Evolutionary conservation across 2,888 invertebrate genomes (phyloP).

Genomic region (Pandemis cinnamomeana): DNA sequence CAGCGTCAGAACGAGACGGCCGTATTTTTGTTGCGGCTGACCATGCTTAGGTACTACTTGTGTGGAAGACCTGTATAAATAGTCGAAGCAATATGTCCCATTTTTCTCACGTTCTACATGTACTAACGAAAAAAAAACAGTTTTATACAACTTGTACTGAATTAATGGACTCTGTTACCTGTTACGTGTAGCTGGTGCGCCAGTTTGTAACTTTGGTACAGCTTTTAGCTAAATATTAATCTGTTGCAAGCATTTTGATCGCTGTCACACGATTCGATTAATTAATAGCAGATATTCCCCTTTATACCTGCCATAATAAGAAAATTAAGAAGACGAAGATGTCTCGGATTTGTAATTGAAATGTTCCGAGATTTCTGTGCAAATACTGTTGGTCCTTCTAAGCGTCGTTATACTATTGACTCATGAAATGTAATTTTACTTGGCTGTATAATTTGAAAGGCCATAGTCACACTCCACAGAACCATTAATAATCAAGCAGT

Average conservation of each 20-base stretch:
- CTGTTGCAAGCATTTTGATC: not conserved
- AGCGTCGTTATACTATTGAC: slow-evolving; percentile 2
- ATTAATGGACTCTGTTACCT: no score
- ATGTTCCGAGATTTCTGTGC: not conserved
- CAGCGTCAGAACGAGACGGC: not conserved
- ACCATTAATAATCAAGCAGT: not conserved
- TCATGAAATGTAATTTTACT: slow-evolving; percentile 1
- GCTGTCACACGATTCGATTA: not conserved
- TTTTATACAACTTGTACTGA: no score
- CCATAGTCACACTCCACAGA: not conserved
- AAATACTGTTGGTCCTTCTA: not conserved
- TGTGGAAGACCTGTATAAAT: not conserved
- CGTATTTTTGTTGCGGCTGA: not conserved
- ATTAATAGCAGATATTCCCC: not conserved
- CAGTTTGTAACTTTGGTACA: not conserved
- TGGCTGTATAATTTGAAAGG: slow-evolving; percentile 8
- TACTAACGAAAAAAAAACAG: no score
- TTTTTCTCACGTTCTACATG: not conserved
- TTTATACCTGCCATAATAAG: not conserved
- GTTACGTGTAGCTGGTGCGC: no score
- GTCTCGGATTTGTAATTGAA: slow-evolving; percentile 1
- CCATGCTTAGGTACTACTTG: not conserved
- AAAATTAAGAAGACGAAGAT: not conserved
- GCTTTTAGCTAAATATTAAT: not conserved
- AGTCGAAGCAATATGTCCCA: not conserved